These are phyloP conservation scores for Melanocharis versteri DNA, from an alignment of 2,113 vertebrate genomes.

Conservation along the genomic window DNA sequence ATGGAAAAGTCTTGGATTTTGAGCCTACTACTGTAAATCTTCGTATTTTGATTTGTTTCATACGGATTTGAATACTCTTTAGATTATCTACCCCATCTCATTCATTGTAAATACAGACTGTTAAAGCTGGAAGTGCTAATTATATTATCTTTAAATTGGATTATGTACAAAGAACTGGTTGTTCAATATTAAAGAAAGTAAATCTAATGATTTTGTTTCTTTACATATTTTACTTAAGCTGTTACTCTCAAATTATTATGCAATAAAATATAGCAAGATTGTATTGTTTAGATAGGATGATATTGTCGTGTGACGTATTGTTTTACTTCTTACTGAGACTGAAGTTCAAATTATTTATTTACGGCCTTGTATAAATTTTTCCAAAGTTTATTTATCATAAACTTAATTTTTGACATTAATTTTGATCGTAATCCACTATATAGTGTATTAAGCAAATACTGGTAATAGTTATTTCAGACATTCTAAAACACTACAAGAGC, in stretches of 20 bases:
- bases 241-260: constrained; percentile 63
- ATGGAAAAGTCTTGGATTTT: constrained; percentile 63
- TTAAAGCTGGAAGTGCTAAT: constrained; percentile 76
- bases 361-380: constrained; percentile 60
- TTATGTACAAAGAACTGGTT: constrained; percentile 78
- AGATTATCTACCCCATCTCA: constrained; percentile 31
- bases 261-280: constrained; percentile 61
- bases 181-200: constrained; percentile 79
- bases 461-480: background rate
- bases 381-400: constrained; percentile 70
- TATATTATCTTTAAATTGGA: constrained; percentile 79
- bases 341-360: constrained; percentile 77
- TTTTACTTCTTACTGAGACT: constrained; percentile 67
- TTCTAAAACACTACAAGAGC: constrained; percentile 14
- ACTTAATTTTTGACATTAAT: constrained; percentile 52
- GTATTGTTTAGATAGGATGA: constrained; percentile 52
- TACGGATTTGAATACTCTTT: constrained; percentile 61
- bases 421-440: constrained; percentile 24
- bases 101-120: constrained; percentile 72
- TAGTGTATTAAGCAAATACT: background rate
- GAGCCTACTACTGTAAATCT: constrained; percentile 65
- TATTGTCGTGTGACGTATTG: constrained; percentile 40
- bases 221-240: constrained; percentile 66
- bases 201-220: constrained; percentile 70
- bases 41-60: constrained; percentile 67